Conservation (phyloP, 2,888 invertebrate species). For the Acholoe squamosa region DNA sequence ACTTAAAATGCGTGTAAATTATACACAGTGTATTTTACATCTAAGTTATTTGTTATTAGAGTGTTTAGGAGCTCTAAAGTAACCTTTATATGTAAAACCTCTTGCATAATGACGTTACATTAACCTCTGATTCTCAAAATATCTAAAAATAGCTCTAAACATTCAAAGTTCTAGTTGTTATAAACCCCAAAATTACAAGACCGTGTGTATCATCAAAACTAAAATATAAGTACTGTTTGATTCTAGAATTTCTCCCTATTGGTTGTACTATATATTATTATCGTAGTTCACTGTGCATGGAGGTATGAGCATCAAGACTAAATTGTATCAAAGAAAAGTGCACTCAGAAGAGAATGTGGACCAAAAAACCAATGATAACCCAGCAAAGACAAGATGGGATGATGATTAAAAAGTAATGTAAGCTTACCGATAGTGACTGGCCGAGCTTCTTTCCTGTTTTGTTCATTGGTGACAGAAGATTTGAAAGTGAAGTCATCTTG, state of each 20-base stretch:
- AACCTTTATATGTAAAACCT: background rate
- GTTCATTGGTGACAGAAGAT: conserved; percentile 65
- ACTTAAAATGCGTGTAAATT: background rate
- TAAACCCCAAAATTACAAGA: too few relatives aligned
- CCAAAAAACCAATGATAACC: too few relatives aligned
- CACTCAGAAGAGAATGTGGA: too few relatives aligned
- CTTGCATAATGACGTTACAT: background rate
- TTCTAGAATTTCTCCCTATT: too few relatives aligned
- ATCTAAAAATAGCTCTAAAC: too few relatives aligned
- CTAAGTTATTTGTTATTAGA: background rate
- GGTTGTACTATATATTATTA: too few relatives aligned
- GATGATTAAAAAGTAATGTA: background rate
- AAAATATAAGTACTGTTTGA: too few relatives aligned
- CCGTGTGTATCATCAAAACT: too few relatives aligned
- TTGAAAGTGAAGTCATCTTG: conserved; percentile 66
- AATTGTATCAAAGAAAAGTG: too few relatives aligned
- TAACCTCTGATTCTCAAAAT: too few relatives aligned
- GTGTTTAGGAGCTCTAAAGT: background rate
- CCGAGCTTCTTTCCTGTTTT: conserved; percentile 69
- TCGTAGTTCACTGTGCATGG: background rate
- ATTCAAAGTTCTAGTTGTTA: too few relatives aligned
- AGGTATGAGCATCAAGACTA: background rate
- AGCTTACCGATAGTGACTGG: conserved; percentile 68
- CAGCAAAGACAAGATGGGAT: too few relatives aligned
- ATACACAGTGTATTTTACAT: background rate